phyloP scores from a whole-genome alignment of 2,113 vertebrate genomes.

The Delphinapterus leucas region DNA sequence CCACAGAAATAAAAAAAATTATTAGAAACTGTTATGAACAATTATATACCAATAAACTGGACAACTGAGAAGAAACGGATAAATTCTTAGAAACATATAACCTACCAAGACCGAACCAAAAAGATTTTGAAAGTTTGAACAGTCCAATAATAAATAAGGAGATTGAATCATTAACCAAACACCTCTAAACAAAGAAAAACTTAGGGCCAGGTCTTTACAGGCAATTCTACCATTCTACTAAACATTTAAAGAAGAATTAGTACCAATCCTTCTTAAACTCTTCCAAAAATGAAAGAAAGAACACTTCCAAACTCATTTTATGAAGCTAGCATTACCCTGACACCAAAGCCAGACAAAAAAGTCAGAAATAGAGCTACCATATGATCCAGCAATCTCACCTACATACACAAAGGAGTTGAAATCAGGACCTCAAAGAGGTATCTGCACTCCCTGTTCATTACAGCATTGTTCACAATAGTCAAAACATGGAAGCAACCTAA shows the following conservation, averaged over 20 bases:
- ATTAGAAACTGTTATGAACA: neutral
- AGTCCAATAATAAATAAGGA: neutral
- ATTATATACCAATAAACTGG: neutral
- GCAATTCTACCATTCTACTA: neutral
- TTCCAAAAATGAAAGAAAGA: neutral
- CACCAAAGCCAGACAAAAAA: neutral
- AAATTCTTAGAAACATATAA: neutral
- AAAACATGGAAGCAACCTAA: neutral
- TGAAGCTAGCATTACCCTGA: neutral
- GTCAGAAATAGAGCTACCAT: neutral
- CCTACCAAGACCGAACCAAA: too few species aligned
- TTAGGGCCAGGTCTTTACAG: neutral
- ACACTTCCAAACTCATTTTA: neutral
- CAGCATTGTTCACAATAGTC: neutral
- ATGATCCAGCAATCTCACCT: neutral
- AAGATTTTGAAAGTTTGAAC: neutral
- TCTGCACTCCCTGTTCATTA: neutral
- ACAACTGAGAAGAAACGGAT: neutral
- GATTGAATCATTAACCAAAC: neutral
- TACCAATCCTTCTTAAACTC: neutral
- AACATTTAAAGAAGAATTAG: neutral
- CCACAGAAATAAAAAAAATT: neutral
- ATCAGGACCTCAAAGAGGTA: neutral
- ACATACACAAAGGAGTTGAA: neutral
- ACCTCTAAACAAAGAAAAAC: neutral